Conservation (phyloP, 2,797 vertebrate genomes). For the Acanthiza pusilla region DNA sequence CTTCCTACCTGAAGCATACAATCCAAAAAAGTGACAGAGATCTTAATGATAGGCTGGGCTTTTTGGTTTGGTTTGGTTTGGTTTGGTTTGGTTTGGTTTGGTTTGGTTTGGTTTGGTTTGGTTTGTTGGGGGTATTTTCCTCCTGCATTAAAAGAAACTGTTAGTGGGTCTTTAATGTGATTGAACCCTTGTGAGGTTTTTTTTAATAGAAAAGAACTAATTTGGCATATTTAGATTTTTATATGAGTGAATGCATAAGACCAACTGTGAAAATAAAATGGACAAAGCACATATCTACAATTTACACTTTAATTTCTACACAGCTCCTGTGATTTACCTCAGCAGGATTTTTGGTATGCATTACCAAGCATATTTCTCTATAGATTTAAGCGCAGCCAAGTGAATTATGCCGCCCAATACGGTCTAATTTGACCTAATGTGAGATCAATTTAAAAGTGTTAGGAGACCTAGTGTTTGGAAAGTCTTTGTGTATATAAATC, state of each 20-base stretch:
- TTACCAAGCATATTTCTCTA: neutral
- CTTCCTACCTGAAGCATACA: neutral
- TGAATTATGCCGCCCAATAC: neutral
- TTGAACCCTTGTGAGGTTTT: neutral
- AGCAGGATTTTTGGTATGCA: neutral
- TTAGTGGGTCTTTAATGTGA: neutral
- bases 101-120: neutral
- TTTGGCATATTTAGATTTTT: neutral
- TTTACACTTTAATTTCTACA: neutral
- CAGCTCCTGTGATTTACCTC: neutral
- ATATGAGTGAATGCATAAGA: neutral
- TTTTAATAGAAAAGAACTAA: neutral
- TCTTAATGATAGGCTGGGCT: neutral
- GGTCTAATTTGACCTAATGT: neutral
- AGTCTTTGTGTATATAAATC: neutral
- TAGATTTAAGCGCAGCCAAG: neutral
- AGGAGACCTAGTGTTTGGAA: neutral
- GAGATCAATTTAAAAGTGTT: neutral
- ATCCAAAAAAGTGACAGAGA: neutral
- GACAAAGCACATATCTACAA: neutral
- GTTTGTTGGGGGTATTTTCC: fast-evolving
- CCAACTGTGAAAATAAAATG: neutral
- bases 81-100: neutral
- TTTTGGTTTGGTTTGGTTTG: neutral
- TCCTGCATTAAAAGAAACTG: neutral